A percentile compares a stretch with the other conserved stretches of the same genome.
phyloP scores from a whole-genome alignment of 1,140 invertebrate species.

The Acromyrmex heyeri region DNA sequence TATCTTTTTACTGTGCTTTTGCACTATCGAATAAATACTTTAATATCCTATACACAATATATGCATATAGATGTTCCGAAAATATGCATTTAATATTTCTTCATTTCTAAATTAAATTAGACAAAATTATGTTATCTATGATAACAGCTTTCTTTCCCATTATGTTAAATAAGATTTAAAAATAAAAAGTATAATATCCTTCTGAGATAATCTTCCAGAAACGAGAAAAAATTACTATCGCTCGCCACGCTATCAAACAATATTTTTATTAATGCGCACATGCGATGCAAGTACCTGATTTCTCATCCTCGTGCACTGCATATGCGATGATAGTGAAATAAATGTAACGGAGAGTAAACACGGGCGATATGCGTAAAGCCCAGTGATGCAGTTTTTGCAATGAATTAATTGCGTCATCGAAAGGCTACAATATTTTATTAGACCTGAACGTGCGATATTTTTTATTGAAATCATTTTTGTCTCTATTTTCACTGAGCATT shows the following conservation, averaged over 20 bases:
- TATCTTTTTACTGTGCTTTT: neutral
- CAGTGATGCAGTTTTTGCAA: constrained; percentile 23
- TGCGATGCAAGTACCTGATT: neutral
- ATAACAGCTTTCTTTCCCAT: neutral
- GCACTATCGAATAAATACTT: neutral
- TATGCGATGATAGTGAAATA: neutral
- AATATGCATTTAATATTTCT: neutral
- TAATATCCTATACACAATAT: neutral
- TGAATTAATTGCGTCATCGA: constrained; percentile 26
- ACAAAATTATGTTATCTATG: neutral
- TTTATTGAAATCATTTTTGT: constrained; percentile 20
- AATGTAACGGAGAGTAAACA: neutral
- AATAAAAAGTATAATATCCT: neutral
- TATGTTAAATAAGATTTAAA: neutral
- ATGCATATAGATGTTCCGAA: neutral
- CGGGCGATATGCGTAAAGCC: neutral
- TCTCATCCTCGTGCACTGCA: constrained; percentile 17
- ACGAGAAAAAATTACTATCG: constrained; percentile 20
- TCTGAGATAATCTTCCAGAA: neutral
- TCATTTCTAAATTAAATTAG: neutral
- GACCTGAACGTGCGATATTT: neutral
- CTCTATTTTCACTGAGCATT: constrained; percentile 1
- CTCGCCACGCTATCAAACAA: neutral
- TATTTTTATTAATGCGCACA: constrained; percentile 13
- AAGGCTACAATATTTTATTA: constrained; percentile 35